Percentiles rank a stretch among this genome's conserved stretches.
Conservation (phyloP, 2,888 invertebrate species). For the Drosophila koepferae region DNA sequence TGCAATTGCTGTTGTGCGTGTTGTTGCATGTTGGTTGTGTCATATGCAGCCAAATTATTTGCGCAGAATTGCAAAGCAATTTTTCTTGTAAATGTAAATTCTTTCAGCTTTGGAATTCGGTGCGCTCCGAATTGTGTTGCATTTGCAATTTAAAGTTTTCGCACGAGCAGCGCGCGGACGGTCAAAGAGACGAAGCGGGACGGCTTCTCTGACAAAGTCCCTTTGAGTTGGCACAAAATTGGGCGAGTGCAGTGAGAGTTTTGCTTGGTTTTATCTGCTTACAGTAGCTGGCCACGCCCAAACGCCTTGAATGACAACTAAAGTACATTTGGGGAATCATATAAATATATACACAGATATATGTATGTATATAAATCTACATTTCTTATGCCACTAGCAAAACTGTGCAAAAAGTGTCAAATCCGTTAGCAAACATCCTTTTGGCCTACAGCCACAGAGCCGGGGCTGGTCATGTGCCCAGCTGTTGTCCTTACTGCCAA, state of each 20-base stretch:
- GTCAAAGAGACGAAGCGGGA: not conserved
- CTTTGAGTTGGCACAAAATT: slow-evolving; percentile 49
- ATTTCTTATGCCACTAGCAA: slow-evolving; percentile 40
- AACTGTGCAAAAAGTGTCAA: slow-evolving; percentile 68
- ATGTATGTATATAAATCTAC: slow-evolving; percentile 50
- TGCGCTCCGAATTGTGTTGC: slow-evolving; percentile 53
- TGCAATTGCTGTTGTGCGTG: not conserved
- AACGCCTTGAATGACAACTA: slow-evolving; percentile 8
- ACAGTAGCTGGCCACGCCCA: slow-evolving; percentile 11
- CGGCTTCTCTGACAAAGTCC: slow-evolving; percentile 21
- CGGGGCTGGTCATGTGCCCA: slow-evolving; percentile 30
- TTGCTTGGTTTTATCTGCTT: slow-evolving; percentile 63
- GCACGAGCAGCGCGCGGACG: slow-evolving; percentile 19
- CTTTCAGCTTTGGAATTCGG: slow-evolving; percentile 50
- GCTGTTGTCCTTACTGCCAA: slow-evolving; percentile 38
- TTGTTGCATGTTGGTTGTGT: slow-evolving; percentile 29
- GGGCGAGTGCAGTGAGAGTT: slow-evolving; percentile 50
- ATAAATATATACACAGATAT: not conserved
- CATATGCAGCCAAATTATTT: slow-evolving; percentile 53
- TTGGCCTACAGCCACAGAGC: slow-evolving; percentile 42
- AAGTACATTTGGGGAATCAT: slow-evolving; percentile 28
- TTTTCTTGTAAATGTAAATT: slow-evolving; percentile 61
- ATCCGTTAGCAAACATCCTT: slow-evolving; percentile 48
- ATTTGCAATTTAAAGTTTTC: slow-evolving; percentile 67
- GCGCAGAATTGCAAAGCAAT: slow-evolving; percentile 52